Percentiles rank a stretch among this genome's conserved stretches.
Evolutionary conservation across 2,888 invertebrate genomes (phyloP).

Genomic region (Rotaria macrura): DNA sequence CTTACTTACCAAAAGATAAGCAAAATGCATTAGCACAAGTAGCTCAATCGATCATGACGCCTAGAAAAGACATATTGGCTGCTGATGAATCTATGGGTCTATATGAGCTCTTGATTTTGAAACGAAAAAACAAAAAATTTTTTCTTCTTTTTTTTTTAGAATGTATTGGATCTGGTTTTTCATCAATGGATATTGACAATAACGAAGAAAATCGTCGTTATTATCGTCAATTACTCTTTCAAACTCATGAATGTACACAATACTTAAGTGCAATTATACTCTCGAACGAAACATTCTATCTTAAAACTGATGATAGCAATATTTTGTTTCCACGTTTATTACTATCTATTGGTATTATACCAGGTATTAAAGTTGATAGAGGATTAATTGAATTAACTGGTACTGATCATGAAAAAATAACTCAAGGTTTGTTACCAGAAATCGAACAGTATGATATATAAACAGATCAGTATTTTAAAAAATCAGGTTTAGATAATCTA

Average conservation of each 20-base stretch:
- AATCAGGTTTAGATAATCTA: slow-evolving; percentile 37
- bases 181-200: slow-evolving; percentile 79
- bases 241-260: slow-evolving; percentile 55
- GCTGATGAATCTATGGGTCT: slow-evolving; percentile 83
- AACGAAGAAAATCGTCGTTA: slow-evolving; percentile 77
- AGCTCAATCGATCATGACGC: slow-evolving; percentile 76
- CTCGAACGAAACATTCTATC: slow-evolving; percentile 95
- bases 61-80: slow-evolving; percentile 90
- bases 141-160: slow-evolving; percentile 37
- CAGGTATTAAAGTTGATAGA: slow-evolving; percentile 38
- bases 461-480: background rate
- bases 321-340: slow-evolving; percentile 39
- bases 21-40: slow-evolving; percentile 76
- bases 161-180: slow-evolving; percentile 76
- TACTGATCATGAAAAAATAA: slow-evolving; percentile 37
- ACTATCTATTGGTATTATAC: slow-evolving; percentile 33
- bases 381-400: slow-evolving; percentile 37
- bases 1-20: slow-evolving; percentile 66
- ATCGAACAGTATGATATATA: background rate
- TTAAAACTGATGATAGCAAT: slow-evolving; percentile 66
- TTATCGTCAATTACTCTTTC: slow-evolving; percentile 76
- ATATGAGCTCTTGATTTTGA: background rate
- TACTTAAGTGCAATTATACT: slow-evolving; percentile 91
- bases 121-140: background rate
- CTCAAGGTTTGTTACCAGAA: slow-evolving; percentile 36